A percentile compares a stretch with the other conserved stretches of the same genome.
Evolutionary conservation across 2,888 invertebrate species (phyloP).

Genomic region (Byasa hedistus): DNA sequence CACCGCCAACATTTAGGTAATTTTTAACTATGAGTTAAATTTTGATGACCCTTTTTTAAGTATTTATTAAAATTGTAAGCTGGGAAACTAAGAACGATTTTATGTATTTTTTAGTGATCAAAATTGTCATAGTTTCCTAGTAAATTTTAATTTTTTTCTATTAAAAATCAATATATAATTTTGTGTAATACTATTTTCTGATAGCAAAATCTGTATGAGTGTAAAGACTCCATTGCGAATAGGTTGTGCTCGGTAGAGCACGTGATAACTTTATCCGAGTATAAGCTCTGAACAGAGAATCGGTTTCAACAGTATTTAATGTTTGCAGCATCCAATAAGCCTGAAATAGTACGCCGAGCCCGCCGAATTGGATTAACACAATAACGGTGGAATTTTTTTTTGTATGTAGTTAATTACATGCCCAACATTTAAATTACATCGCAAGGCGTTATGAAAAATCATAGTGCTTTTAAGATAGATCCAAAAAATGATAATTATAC

Average conservation of each 20-base stretch:
- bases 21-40: too few relatives aligned
- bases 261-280: slow-evolving; percentile 38
- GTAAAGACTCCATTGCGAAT: slow-evolving; percentile 36
- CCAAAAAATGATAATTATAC: too few relatives aligned
- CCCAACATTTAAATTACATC: not conserved
- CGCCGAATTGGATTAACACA: slow-evolving; percentile 29
- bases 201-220: slow-evolving; percentile 34
- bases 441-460: not conserved
- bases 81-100: too few relatives aligned
- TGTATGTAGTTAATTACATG: slow-evolving; percentile 11
- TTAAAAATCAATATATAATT: too few relatives aligned
- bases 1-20: too few relatives aligned
- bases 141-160: too few relatives aligned
- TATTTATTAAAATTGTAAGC: too few relatives aligned
- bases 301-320: slow-evolving; percentile 33
- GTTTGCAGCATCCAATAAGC: slow-evolving; percentile 30
- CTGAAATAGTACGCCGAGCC: slow-evolving; percentile 27
- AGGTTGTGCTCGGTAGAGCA: slow-evolving; percentile 35
- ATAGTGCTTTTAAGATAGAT: not conserved
- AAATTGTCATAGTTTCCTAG: too few relatives aligned
- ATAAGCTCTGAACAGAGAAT: slow-evolving; percentile 33
- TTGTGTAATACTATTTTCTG: slow-evolving; percentile 31
- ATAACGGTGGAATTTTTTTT: slow-evolving; percentile 21
- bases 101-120: too few relatives aligned
- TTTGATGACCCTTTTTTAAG: too few relatives aligned